Evolutionary conservation across 2,888 invertebrate genomes (phyloP).

Genomic region (Oasisia sp.): DNA sequence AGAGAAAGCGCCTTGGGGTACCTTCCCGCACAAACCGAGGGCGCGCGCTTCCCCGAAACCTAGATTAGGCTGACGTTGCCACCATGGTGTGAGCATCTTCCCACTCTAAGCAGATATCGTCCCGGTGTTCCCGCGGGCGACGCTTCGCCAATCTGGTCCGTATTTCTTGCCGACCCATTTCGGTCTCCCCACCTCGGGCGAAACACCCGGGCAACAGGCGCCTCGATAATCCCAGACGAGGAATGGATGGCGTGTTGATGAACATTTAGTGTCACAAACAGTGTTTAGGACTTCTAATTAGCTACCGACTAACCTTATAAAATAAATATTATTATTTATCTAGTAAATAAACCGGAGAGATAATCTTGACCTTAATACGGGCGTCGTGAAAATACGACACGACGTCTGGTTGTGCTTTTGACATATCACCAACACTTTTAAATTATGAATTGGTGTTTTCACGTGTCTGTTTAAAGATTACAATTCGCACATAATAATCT

Average conservation of each 20-base stretch:
- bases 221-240: background rate
- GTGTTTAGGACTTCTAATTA: background rate
- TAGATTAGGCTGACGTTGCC: background rate
- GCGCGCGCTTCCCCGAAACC: background rate
- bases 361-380: background rate
- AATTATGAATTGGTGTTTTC: background rate
- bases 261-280: background rate
- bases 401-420: background rate
- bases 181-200: background rate
- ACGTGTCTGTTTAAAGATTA: background rate
- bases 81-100: background rate
- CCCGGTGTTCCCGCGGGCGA: background rate
- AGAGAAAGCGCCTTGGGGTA: background rate
- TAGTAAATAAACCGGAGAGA: background rate
- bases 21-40: background rate
- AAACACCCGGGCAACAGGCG: background rate
- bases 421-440: background rate
- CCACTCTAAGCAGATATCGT: background rate
- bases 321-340: background rate
- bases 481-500: background rate
- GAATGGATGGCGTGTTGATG: background rate
- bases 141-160: slow-evolving; percentile 2
- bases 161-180: background rate
- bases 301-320: background rate
- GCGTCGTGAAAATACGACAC: background rate